Base-by-base conservation (phyloP, 2,113 vertebrate genomes). In the Triplophysa dalaica region DNA sequence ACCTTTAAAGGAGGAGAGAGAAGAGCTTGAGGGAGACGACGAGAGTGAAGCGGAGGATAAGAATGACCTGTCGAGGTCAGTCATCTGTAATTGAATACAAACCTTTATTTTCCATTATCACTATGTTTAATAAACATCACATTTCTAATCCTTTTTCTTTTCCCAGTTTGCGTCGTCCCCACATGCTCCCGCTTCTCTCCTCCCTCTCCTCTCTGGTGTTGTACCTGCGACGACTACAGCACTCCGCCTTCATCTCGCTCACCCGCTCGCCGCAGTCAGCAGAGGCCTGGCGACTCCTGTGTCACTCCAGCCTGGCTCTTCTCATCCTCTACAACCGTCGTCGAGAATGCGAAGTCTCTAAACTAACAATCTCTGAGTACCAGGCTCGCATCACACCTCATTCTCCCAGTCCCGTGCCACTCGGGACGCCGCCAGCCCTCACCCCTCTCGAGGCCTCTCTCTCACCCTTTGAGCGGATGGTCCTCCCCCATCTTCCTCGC, bases 321-420 rank as follows among this genome's bases (percentile, higher is more conserved):
- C 91, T 93, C 74, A 94, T 93, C 87, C 92, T 93, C 75, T 94
- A 92, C 88, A 94, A 94, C 83, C 91, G 93, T 21, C 90, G 93
- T 43, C 87, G 93, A 7, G 93, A 94, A 80, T 93, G 92, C 8
- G 93, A 94, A 85, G 91, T 92, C 50, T 91, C 93, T 60, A 94
- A 94, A 83, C 91, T 94, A 78, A 92, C 91, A 12, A 70, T 93
- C 78, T 88, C 89, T 63, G 92, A 93, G 85, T 94, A 94, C 83
- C 89, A 70, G 70, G 87, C 82, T 76, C 91, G 93, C 0, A 17
- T 75, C 45, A 81, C 87, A 14, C 75, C 83, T 10, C 90, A 90
- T 22, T 60, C 12, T 65, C 66, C 24, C 16, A 19, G 84, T 2
- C 87, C 89, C 0, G 68, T 54, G 80, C 83, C 4, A 69, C 73